Conservation (phyloP, 2,888 invertebrate species). For the Anorthoa munda region DNA sequence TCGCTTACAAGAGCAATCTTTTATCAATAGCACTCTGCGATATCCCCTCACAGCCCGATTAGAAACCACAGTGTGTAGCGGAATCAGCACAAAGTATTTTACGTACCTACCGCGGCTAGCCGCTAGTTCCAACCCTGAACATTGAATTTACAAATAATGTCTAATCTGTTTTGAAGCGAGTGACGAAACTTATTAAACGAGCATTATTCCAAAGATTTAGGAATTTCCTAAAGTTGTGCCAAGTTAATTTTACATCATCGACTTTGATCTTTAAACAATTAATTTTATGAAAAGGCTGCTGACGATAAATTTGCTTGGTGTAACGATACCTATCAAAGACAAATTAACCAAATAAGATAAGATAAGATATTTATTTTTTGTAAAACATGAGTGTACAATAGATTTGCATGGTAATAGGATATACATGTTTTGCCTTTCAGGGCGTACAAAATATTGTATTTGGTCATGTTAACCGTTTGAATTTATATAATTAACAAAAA, state of each 20-base stretch:
- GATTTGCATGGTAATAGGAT: too few species aligned
- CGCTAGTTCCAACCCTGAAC: slow-evolving; percentile 38
- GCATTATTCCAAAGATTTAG: slow-evolving; percentile 63
- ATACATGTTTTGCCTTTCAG: too few species aligned
- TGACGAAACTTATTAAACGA: slow-evolving; percentile 65
- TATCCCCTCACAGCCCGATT: slow-evolving; percentile 21
- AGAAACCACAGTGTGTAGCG: slow-evolving; percentile 26
- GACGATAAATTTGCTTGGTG: slow-evolving; percentile 37
- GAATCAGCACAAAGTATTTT: slow-evolving; percentile 13
- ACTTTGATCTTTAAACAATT: slow-evolving; percentile 68
- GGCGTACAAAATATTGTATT: too few species aligned
- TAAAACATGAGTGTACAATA: too few species aligned
- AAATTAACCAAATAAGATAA: slow-evolving; percentile 39
- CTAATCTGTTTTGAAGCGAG: slow-evolving; percentile 63
- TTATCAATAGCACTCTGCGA: slow-evolving; percentile 34
- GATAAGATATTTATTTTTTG: too few species aligned
- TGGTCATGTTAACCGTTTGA: too few species aligned
- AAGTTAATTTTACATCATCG: slow-evolving; percentile 65
- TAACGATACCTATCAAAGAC: slow-evolving; percentile 29
- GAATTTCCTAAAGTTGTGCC: slow-evolving; percentile 61
- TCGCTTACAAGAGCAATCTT: slow-evolving; percentile 39
- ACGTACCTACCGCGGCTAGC: slow-evolving; percentile 21
- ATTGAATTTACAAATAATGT: slow-evolving; percentile 64
- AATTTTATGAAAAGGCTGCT: slow-evolving; percentile 57
- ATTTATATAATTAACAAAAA: too few species aligned